Base-by-base conservation (phyloP, 2,888 invertebrate species). In the Pandemis cinnamomeana region DNA sequence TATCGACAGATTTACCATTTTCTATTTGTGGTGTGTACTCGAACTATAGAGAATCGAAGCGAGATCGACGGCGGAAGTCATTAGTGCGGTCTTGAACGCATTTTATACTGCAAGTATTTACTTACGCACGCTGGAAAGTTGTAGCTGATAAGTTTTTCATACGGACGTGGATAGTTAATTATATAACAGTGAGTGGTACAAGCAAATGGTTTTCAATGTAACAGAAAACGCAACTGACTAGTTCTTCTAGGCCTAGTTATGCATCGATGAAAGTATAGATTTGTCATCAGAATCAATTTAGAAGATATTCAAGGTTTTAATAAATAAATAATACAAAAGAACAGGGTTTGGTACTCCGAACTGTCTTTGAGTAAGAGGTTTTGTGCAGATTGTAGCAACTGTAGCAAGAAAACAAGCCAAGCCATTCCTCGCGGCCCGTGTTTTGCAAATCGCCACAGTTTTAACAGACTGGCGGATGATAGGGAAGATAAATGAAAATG, bases 401-500 rank as follows among this genome's bases (percentile, higher is more conserved):
- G 66, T 53, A 67, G 41, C 7, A 41, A 42, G n/a, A 53, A 36
- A 48, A 64, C 46, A 27, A 27, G 48, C 46, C 64, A 48, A 48
- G 48, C 48, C 46, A 46, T 64, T 64, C 48, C 27, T 82, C 78
- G 80, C 83, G 82, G 79, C 81, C 80, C 77, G 77, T 81, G 83
- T 82, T 86, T 80, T 75, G 76, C 76, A 77, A 78, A 79, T 79
- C 78, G 77, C 75, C 75, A 64, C 78, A 79, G 80, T 80, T 80
- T 76, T 78, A 71, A 72, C 79, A 79, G 82, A 75, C 79, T 81
- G 83, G 81, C 82, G 83, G 83, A 86, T 82, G 84, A 86, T 85
- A 85, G 83, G 82, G 84, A 89, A 91, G 90, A 90, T 90, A 91
- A 91, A 91, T 92, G 90, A 91, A 91, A 92, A 90, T 82, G 89